phyloP scores from a whole-genome alignment of 2,888 invertebrate species.

The Drosophila putrida region DNA sequence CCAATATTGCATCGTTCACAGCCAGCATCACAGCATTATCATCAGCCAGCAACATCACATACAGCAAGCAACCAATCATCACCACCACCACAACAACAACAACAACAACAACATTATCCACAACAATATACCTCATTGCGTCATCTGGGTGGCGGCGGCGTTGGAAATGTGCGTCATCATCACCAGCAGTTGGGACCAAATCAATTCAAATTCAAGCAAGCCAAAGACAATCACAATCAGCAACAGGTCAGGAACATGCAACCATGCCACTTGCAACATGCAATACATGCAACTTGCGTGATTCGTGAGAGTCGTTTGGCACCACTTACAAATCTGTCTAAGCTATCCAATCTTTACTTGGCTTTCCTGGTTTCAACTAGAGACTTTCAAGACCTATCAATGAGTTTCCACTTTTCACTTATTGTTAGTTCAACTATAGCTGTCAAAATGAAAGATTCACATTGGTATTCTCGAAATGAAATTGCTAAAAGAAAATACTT shows the following conservation, averaged over 20 bases:
- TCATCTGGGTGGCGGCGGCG: conserved; percentile 82
- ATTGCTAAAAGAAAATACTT: neutral
- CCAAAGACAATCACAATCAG: conserved; percentile 83
- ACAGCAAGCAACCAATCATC: conserved; percentile 61
- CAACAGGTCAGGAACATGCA: conserved; percentile 79
- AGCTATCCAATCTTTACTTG: conserved; percentile 7
- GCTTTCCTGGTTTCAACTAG: conserved; percentile 23
- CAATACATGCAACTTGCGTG: conserved; percentile 5
- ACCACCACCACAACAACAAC: conserved; percentile 39
- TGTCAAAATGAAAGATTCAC: neutral
- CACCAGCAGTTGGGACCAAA: conserved; percentile 70
- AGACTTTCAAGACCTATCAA: neutral
- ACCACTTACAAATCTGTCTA: conserved; percentile 41
- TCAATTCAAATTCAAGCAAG: conserved; percentile 69
- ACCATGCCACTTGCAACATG: conserved; percentile 2
- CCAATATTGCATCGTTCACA: conserved; percentile 85
- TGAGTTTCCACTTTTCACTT: conserved; percentile 4
- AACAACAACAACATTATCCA: conserved; percentile 51
- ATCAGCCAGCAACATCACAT: conserved; percentile 65
- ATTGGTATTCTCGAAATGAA: neutral
- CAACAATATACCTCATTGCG: conserved; percentile 82
- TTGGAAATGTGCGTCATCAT: conserved; percentile 59
- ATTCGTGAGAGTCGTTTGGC: conserved; percentile 25
- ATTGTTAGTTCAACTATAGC: neutral
- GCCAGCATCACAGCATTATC: conserved; percentile 68